Evolutionary conservation across 2,113 vertebrate genomes (phyloP), one percentile per base, ranked within the genome.

Genomic region (Hassar affinis): DNA sequence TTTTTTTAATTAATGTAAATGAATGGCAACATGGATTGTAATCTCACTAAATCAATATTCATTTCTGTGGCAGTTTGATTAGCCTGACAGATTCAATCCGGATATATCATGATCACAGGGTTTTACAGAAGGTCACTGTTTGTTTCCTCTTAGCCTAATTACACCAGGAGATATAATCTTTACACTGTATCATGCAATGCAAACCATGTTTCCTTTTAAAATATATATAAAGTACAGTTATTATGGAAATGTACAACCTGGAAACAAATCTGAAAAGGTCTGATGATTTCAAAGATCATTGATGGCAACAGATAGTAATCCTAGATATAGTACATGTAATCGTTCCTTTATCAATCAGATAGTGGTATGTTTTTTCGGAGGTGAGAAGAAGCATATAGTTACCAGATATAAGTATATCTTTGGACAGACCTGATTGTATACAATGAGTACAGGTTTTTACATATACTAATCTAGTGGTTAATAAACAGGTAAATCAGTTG

Each of bases 1-100:
- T 38, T 84, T 87, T 38, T 84, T 87, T 82, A 85, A 88, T 75
- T 80, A 59, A 86, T 74, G 59, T 59, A 88, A 88, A 89, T 82
- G 33, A 88, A 89, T 83, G 71, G 86, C 85, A 89, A 66, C 83
- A 75, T 84, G 2, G 4, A 14, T 68, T 71, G 85, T 83, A 86
- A 38, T 42, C 86, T 47, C 52, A n/a, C 62, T 62, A 84, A 89
- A 88, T 91, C 91, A 88, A 91, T 84, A 80, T 74, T 42, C 77
- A 18, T 69, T 15, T 78, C 18, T 72, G 56, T 42, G 79, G 74
- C 81, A 57, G 71, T 90, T 89, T 88, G 78, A 90, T 89, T 85
- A 84, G 54, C 61, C 38, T 45, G 66, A 68, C 66, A 69, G 3
- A 12, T 20, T 69, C 25, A 69, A 69, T 45, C 66, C 22, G 20